phyloP scores from a whole-genome alignment of 92 coral and sea anemone genomes.

The Diadumene lineata region DNA sequence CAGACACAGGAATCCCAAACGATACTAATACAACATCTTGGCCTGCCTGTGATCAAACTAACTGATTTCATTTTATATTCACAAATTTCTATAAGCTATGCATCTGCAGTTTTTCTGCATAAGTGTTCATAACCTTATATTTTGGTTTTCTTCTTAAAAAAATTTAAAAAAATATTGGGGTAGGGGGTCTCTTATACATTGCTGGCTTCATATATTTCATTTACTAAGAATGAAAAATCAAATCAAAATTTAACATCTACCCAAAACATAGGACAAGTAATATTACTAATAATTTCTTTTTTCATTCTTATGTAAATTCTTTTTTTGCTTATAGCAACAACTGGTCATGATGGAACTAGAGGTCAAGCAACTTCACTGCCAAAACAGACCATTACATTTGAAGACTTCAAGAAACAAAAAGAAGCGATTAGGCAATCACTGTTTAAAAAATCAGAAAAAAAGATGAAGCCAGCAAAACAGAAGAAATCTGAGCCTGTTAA shows the following conservation, averaged over 20 bases:
- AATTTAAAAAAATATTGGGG: too few species aligned
- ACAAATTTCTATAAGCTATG: too few species aligned
- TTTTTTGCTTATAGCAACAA: conserved; percentile 6
- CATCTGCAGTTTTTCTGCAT: too few species aligned
- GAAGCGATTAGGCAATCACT: conserved; percentile 36
- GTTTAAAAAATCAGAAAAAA: conserved; percentile 18
- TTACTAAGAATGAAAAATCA: background rate
- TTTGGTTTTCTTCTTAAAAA: too few species aligned
- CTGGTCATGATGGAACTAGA: background rate
- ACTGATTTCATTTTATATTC: too few species aligned
- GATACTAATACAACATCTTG: too few species aligned
- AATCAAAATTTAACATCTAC: background rate
- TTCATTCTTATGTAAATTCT: background rate
- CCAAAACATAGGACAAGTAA: conserved; percentile 2
- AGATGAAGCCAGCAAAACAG: conserved; percentile 23
- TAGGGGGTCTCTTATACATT: background rate
- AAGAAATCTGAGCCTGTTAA: conserved; percentile 28
- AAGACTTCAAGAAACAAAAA: conserved; percentile 48
- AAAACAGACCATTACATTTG: conserved; percentile 23
- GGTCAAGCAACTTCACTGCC: conserved; percentile 9
- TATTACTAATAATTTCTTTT: background rate
- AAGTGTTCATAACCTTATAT: background rate
- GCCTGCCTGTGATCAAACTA: too few species aligned
- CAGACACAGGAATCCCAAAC: too few species aligned
- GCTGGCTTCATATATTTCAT: background rate